Evolutionary conservation across 2,113 vertebrate species (phyloP).

Genomic region (Dipodomys spectabilis): DNA sequence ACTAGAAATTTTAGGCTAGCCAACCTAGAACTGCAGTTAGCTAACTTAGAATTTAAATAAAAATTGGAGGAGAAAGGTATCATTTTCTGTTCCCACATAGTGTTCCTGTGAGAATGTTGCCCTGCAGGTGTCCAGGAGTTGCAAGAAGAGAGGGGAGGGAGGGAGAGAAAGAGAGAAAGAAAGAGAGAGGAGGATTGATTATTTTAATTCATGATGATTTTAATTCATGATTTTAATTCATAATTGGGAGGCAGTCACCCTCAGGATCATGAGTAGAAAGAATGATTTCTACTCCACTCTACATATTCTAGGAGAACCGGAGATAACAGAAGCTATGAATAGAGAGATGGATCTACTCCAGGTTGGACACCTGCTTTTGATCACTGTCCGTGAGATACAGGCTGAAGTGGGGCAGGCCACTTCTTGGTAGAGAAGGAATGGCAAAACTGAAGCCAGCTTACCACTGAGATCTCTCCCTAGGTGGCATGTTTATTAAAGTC

Average conservation of each 20-base stretch:
- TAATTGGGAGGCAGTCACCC: neutral
- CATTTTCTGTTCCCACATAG: slow-evolving; percentile 1
- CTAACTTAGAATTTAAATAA: slow-evolving; percentile 27
- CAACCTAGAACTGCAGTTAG: slow-evolving; percentile 26
- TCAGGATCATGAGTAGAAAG: neutral
- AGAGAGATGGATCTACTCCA: neutral
- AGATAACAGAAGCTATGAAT: neutral
- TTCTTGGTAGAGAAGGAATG: neutral
- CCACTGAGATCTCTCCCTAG: neutral
- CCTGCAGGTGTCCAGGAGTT: neutral
- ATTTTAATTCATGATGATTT: neutral
- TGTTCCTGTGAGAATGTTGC: neutral
- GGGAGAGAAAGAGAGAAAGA: neutral
- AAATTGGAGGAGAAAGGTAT: slow-evolving; percentile 31
- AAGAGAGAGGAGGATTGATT: neutral
- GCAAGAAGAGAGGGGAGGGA: neutral
- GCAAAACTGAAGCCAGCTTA: neutral
- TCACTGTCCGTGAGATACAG: neutral
- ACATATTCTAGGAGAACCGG: neutral
- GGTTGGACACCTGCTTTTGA: neutral
- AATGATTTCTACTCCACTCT: neutral
- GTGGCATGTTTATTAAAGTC: neutral
- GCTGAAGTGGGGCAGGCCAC: neutral
- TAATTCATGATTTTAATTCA: slow-evolving; percentile 5
- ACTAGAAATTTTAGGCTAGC: neutral